A percentile compares a stretch with the other conserved stretches of the same genome.
These are phyloP conservation scores for Drosophila kambysellisi DNA, from an alignment of 2,888 invertebrate species.

Conservation along the genomic window DNA sequence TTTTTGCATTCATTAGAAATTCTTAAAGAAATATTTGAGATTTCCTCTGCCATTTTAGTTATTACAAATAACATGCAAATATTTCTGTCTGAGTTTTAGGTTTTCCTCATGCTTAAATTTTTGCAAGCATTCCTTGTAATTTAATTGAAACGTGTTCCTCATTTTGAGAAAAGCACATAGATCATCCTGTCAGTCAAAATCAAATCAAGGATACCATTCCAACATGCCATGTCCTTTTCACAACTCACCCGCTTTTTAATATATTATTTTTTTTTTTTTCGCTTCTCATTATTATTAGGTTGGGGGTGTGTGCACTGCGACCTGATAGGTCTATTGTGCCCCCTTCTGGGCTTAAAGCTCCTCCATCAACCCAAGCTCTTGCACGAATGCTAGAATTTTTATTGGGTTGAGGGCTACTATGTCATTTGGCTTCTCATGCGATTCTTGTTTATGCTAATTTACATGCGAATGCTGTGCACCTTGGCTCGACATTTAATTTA, in stretches of 20 bases:
- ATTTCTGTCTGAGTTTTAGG: neutral
- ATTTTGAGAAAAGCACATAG: neutral
- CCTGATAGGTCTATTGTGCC: no score
- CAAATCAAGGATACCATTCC: neutral
- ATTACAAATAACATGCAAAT: conserved; percentile 52
- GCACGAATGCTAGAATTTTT: no score
- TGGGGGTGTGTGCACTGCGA: no score
- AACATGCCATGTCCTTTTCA: neutral
- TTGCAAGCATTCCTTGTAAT: neutral
- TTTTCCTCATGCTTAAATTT: neutral
- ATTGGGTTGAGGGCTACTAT: no score
- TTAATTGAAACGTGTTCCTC: conserved; percentile 11
- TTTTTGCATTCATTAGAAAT: no score
- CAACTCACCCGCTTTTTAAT: neutral
- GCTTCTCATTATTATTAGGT: no score
- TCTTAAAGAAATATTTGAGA: conserved; percentile 6
- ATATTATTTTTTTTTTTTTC: neutral
- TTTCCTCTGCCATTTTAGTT: conserved; percentile 47
- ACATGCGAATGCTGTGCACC: neutral
- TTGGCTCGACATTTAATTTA: conserved; percentile 25
- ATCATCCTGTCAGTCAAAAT: neutral
- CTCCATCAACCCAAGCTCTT: no score
- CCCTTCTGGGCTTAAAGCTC: no score
- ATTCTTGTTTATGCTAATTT: neutral
- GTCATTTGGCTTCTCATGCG: neutral